phyloP scores from a whole-genome alignment of 2,888 invertebrate species.

The Ophion ventricosus region DNA sequence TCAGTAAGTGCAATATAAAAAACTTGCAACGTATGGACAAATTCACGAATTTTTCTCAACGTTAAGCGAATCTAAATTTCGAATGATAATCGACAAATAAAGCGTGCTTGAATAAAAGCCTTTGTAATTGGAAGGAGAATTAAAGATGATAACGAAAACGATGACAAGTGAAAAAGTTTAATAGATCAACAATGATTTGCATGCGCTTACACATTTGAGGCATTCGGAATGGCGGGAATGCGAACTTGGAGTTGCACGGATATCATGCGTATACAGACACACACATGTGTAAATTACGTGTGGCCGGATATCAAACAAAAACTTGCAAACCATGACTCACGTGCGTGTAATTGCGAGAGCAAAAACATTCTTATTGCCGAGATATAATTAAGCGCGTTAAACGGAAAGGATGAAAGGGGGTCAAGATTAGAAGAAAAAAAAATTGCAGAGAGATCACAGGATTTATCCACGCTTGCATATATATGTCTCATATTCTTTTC shows the following conservation, averaged over 20 bases:
- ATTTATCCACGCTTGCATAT: conserved; percentile 44
- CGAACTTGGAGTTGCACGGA: conserved; percentile 8
- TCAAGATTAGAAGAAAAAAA: conserved; percentile 54
- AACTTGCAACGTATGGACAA: too few relatives aligned
- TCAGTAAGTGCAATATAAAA: too few relatives aligned
- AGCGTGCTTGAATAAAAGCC: not conserved
- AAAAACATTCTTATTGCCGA: conserved; percentile 43
- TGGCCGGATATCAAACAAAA: conserved; percentile 40
- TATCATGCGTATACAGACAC: conserved; percentile 3
- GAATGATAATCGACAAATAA: too few relatives aligned
- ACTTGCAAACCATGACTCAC: conserved; percentile 60
- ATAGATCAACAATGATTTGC: not conserved
- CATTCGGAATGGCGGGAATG: not conserved
- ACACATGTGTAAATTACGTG: not conserved
- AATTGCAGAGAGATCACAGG: conserved; percentile 14
- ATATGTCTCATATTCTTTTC: conserved; percentile 40
- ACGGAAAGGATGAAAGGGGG: conserved; percentile 60
- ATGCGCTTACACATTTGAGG: not conserved
- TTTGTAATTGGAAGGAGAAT: too few relatives aligned
- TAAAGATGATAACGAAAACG: not conserved
- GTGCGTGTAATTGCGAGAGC: conserved; percentile 58
- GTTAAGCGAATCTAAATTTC: too few relatives aligned
- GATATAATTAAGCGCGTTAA: conserved; percentile 32
- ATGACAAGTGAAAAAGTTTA: conserved; percentile 11
- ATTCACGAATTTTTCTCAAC: too few relatives aligned